These are phyloP conservation scores for Otis tarda DNA, from an alignment of 2,113 vertebrate genomes.

Conservation along the genomic window DNA sequence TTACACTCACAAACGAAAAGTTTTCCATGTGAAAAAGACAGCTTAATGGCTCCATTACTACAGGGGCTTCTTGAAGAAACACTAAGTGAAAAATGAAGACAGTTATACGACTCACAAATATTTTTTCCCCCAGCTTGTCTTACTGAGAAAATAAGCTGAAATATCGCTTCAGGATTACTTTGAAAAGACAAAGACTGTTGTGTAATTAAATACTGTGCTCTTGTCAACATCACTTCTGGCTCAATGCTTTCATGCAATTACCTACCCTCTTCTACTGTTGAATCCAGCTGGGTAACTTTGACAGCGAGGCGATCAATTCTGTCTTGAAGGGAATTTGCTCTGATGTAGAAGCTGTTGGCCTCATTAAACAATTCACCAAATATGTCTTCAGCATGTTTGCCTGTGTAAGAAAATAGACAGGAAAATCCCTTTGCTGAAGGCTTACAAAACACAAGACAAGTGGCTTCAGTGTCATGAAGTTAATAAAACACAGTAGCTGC, in stretches of 20 bases:
- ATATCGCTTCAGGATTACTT: not conserved
- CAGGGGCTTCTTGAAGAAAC: not conserved
- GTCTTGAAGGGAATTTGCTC: slow-evolving; percentile 97
- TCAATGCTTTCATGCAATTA: slow-evolving; percentile 56
- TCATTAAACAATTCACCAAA: slow-evolving; percentile 97
- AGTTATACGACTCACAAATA: not conserved
- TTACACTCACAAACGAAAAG: not conserved
- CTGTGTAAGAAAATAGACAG: slow-evolving; percentile 69
- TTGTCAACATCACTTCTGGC: slow-evolving; percentile 50
- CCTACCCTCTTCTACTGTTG: slow-evolving; percentile 97
- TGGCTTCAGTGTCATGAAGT: not conserved
- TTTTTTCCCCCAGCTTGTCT: not conserved
- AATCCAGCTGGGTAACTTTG: slow-evolving; percentile 99
- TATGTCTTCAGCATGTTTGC: slow-evolving; percentile 99
- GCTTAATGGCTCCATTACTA: not conserved
- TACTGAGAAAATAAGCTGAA: slow-evolving; percentile 38
- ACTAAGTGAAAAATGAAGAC: not conserved
- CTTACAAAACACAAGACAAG: not conserved
- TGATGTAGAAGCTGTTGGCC: slow-evolving; percentile 95
- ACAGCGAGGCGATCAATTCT: slow-evolving; percentile 96
- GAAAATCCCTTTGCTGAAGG: slow-evolving; percentile 11
- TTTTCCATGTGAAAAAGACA: not conserved
- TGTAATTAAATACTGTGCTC: slow-evolving; percentile 59
- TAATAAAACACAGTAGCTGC: not conserved
- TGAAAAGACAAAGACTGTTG: slow-evolving; percentile 32